Evolutionary conservation across 1,140 invertebrate species (phyloP).

Genomic region (Eciton burchellii): DNA sequence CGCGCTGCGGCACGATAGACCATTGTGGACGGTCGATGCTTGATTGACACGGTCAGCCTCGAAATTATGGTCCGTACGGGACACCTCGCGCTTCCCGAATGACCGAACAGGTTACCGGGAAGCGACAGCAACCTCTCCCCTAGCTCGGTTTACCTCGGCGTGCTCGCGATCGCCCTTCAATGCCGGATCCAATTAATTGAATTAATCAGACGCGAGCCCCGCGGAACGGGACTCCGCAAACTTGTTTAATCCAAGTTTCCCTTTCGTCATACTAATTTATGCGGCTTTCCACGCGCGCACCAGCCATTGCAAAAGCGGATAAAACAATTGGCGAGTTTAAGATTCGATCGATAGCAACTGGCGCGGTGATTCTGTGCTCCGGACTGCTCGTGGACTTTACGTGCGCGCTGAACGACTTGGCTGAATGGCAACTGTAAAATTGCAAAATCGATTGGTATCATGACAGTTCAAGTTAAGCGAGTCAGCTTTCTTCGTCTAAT

Average conservation of each 20-base stretch:
- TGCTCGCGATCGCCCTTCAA: conserved; percentile 29
- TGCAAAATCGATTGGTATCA: background rate
- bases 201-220: conserved; percentile 38
- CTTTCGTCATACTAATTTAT: background rate
- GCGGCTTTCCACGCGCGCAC: background rate
- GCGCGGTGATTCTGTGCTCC: no score
- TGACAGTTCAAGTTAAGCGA: background rate
- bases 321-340: background rate
- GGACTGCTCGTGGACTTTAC: background rate
- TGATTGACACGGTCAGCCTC: conserved; percentile 29
- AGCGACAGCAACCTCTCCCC: background rate
- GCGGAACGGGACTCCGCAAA: background rate
- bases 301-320: background rate
- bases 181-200: conserved; percentile 37
- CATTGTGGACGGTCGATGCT: conserved; percentile 75
- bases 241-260: conserved; percentile 35
- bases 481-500: background rate
- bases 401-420: no score
- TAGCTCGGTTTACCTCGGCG: background rate
- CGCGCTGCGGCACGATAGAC: conserved; percentile 77
- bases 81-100: conserved; percentile 14
- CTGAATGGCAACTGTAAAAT: no score
- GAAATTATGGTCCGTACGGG: conserved; percentile 5
- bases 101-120: background rate
- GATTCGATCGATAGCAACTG: background rate